Evolutionary conservation across 2,888 invertebrate genomes (phyloP).

Genomic region (Sceliomorpha sp.): DNA sequence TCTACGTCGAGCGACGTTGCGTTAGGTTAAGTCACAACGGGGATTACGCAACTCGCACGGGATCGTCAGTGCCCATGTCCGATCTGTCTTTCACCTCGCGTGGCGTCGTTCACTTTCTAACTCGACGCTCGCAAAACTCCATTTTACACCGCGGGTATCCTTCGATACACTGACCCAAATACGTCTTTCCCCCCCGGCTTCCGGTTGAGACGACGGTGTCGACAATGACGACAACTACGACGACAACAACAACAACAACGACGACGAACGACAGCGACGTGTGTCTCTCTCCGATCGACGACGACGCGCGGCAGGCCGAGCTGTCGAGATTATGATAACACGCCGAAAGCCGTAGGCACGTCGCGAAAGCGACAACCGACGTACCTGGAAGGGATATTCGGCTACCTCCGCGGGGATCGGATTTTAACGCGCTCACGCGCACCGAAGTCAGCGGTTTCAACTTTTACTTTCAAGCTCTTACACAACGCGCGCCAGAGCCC

Average conservation of each 20-base stretch:
- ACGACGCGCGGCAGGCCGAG: conserved; percentile 24
- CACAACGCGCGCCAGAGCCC: conserved; percentile 74
- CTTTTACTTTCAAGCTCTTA: conserved; percentile 81
- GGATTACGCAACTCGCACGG: conserved; percentile 43
- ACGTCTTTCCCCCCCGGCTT: conserved; percentile 25
- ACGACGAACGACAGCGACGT: conserved; percentile 20
- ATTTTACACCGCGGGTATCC: conserved; percentile 18
- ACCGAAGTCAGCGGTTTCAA: conserved; percentile 77
- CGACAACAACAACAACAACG: too few relatives aligned
- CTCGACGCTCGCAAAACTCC: conserved; percentile 2
- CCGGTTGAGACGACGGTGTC: conserved; percentile 37
- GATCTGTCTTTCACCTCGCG: conserved; percentile 46
- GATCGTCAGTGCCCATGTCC: conserved; percentile 38
- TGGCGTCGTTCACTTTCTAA: conserved; percentile 35
- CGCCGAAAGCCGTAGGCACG: conserved; percentile 33
- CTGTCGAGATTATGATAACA: conserved; percentile 50
- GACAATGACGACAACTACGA: too few relatives aligned
- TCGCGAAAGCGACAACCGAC: conserved; percentile 55
- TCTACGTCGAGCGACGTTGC: conserved; percentile 34
- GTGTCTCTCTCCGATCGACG: conserved; percentile 20
- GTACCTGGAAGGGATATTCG: conserved; percentile 65
- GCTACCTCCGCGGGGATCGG: conserved; percentile 69
- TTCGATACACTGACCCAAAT: conserved; percentile 51
- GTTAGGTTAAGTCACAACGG: conserved; percentile 33
- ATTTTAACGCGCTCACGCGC: conserved; percentile 75